Base-by-base conservation (phyloP, 2,888 invertebrate genomes). In the Lithophane leautieri region DNA sequence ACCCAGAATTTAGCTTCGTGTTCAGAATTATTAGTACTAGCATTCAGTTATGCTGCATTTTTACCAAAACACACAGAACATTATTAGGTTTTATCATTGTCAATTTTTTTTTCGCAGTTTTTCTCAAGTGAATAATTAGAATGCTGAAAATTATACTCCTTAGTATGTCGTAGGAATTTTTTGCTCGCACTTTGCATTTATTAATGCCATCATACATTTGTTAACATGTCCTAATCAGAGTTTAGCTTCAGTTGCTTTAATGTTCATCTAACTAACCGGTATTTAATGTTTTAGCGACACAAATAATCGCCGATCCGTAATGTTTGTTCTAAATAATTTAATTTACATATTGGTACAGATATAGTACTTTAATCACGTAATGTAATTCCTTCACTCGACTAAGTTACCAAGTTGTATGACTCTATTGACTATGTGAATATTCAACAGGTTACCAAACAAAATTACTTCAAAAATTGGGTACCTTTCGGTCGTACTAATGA, bases 401-500 rank as follows among this genome's bases (percentile, higher is more conserved):
- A 22, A 65, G 60, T 70, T 69, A 52, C 65, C 25, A 52, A 73
- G 22, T 42, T 56, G 34, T 74, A 63, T 40, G 40, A 19, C 12
- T 78, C 40, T 61, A 60, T 78, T 56, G 44, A 42, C 56, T 68
- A 67, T 60, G 67, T 78, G 54, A 86, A 82, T 76, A 80, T 77
- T 71, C 73, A 80, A 60, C 70, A 71, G 40, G 54, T 86, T 79
- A 73, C 76, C 11, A 77, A 82, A 83, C 22, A 78, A 67, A 19
- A 68, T 82, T 84, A 72, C 70, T 81, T 75, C 12, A 78, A 69
- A 67, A 78, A 79, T 79, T 81, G 70, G 62, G 62, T 74, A 79
- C 72, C 28, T 69, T 83, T 77, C 60, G 62, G 61, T 60, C 69
- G 72, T 79, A 86, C 84, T 78, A 81, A 78, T 73, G 82, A 78